Conservation (phyloP, 1,140 invertebrate species). For the Eupristina koningsbergeri region DNA sequence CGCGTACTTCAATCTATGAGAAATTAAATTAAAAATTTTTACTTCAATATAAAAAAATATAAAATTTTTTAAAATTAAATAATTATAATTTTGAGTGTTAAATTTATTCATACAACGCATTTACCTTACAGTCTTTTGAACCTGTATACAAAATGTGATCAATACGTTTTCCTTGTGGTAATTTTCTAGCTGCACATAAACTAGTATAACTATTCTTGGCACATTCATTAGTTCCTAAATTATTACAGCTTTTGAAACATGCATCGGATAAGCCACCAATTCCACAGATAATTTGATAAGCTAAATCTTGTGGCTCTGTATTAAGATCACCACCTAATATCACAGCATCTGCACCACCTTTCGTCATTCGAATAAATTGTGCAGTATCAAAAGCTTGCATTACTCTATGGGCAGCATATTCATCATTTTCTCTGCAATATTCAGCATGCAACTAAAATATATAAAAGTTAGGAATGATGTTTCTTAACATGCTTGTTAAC, state of each 20-base stretch:
- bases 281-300: slow-evolving; percentile 79
- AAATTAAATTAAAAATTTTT: slow-evolving; percentile 28
- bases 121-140: slow-evolving; percentile 74
- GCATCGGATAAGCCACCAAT: slow-evolving; percentile 70
- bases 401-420: slow-evolving; percentile 91
- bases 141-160: slow-evolving; percentile 90
- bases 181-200: slow-evolving; percentile 70
- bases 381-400: slow-evolving; percentile 95
- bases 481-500: background rate
- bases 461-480: slow-evolving; percentile 13
- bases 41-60: background rate
- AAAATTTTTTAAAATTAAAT: no score
- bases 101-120: slow-evolving; percentile 9
- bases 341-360: slow-evolving; percentile 82
- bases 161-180: slow-evolving; percentile 87
- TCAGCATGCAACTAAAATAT: slow-evolving; percentile 91
- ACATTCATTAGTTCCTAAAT: slow-evolving; percentile 83
- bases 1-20: slow-evolving; percentile 75
- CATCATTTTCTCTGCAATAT: slow-evolving; percentile 88
- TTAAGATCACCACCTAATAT: slow-evolving; percentile 96
- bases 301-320: slow-evolving; percentile 88
- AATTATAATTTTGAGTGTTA: background rate
- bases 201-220: slow-evolving; percentile 88
- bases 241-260: slow-evolving; percentile 62
- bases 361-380: slow-evolving; percentile 92